A percentile compares a stretch with the other conserved stretches of the same genome.
phyloP scores from a whole-genome alignment of 2,888 invertebrate genomes.

The Amiota mariae region DNA sequence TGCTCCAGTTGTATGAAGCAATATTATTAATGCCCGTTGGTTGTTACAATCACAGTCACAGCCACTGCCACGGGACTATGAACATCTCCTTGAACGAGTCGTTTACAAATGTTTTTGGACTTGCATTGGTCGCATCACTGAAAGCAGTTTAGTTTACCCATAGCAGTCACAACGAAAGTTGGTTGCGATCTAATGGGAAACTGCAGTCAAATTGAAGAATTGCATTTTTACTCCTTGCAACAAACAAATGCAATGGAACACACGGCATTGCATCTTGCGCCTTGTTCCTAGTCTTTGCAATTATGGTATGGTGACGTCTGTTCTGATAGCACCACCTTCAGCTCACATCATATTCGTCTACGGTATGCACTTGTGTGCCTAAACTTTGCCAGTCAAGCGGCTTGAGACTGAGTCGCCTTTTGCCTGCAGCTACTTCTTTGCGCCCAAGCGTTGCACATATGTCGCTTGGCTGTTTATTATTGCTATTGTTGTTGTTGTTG shows the following conservation, averaged over 20 bases:
- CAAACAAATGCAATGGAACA: constrained; percentile 1
- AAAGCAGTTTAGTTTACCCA: too few species aligned
- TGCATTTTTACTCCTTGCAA: not conserved
- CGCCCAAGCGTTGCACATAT: not conserved
- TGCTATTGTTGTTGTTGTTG: not conserved
- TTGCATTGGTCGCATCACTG: too few species aligned
- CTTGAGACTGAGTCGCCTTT: not conserved
- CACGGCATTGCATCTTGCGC: not conserved
- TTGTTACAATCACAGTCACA: constrained; percentile 19
- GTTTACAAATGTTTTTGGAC: too few species aligned
- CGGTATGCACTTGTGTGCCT: too few species aligned
- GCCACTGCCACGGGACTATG: constrained; percentile 27
- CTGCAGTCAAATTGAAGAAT: not conserved
- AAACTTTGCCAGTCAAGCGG: not conserved
- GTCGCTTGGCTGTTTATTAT: not conserved
- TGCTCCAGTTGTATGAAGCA: constrained; percentile 34
- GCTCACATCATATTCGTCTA: too few species aligned
- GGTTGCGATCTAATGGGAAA: too few species aligned
- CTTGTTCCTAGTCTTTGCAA: not conserved
- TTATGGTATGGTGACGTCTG: too few species aligned
- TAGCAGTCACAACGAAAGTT: too few species aligned
- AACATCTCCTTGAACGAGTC: too few species aligned
- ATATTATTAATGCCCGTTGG: constrained; percentile 69
- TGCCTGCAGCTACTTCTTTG: not conserved
- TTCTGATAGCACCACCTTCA: too few species aligned